Evolutionary conservation across 92 coral and sea anemone species (phyloP).

Genomic region (Galaxea fascicularis): DNA sequence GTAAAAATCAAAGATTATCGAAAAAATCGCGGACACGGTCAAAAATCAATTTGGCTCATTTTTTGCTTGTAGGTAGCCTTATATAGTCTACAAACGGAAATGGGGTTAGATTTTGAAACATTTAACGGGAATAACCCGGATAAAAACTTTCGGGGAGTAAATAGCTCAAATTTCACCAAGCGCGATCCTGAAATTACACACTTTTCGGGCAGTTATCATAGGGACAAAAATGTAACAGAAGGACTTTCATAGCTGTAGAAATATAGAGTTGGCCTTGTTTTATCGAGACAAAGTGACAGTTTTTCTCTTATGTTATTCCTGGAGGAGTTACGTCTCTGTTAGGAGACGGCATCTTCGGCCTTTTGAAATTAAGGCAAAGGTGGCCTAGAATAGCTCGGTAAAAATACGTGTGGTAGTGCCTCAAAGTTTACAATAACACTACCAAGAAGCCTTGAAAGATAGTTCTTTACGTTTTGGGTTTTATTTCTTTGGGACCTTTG

Average conservation of each 20-base stretch:
- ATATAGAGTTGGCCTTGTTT: constrained; percentile 38
- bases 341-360: constrained; percentile 52
- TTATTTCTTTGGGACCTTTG: constrained; percentile 38
- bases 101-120: constrained; percentile 28
- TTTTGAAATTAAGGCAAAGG: too few species aligned
- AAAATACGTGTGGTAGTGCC: too few species aligned
- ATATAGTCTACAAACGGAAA: constrained; percentile 20
- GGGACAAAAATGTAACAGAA: constrained; percentile 40
- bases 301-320: constrained; percentile 25
- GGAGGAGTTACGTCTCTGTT: constrained; percentile 41
- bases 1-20: too few species aligned
- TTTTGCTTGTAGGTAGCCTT: constrained; percentile 41
- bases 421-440: constrained; percentile 48
- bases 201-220: too few species aligned
- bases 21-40: too few species aligned
- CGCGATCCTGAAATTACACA: constrained; percentile 34
- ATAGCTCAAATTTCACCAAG: constrained; percentile 33
- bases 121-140: constrained; percentile 25
- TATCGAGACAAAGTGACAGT: constrained; percentile 37
- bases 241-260: constrained; percentile 28
- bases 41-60: constrained; percentile 22
- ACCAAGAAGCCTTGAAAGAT: constrained; percentile 28
- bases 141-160: constrained; percentile 14
- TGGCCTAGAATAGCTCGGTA: too few species aligned
- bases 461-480: constrained; percentile 29